Evolutionary conservation across 2,797 vertebrate species (phyloP).

Genomic region (Myripristis jacobus): DNA sequence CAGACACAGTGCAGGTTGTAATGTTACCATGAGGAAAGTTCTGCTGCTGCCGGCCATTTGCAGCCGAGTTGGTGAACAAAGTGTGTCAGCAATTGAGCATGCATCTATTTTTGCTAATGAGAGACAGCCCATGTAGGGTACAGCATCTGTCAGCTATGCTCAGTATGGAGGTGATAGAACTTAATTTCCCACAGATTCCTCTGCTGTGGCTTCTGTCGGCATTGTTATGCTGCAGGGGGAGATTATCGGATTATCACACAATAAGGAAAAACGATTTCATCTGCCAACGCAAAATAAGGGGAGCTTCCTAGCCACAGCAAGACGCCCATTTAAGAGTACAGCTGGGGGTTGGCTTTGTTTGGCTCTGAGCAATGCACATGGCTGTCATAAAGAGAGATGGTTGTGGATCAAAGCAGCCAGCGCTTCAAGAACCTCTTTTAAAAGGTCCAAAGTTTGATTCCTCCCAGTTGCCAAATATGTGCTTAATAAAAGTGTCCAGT

Average conservation of each 20-base stretch:
- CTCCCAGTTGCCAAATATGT: too few relatives aligned
- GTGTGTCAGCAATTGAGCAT: conserved; percentile 51
- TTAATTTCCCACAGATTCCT: conserved; percentile 66
- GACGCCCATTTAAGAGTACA: conserved; percentile 14
- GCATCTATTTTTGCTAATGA: conserved; percentile 70
- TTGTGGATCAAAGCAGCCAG: conserved; percentile 23
- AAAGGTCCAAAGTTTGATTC: conserved; percentile 1
- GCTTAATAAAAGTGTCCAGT: conserved; percentile 4
- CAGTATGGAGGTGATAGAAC: conserved; percentile 55
- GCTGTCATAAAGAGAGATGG: conserved; percentile 5
- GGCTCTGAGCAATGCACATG: conserved; percentile 21
- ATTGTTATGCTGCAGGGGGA: conserved; percentile 66
- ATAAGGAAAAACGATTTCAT: conserved; percentile 47
- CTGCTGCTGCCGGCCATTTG: conserved; percentile 46
- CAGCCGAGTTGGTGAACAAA: conserved; percentile 62
- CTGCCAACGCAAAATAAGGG: conserved; percentile 29
- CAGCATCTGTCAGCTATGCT: conserved; percentile 50
- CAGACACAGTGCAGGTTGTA: conserved; percentile 58
- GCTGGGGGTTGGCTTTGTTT: conserved; percentile 32
- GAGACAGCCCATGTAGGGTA: conserved; percentile 54
- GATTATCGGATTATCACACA: conserved; percentile 76
- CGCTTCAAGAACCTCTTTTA: background rate
- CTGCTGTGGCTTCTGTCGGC: conserved; percentile 42
- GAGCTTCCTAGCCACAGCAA: conserved; percentile 25
- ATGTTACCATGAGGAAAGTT: conserved; percentile 40